These are phyloP conservation scores for Helarctos malayanus DNA, from an alignment of 2,797 vertebrate species.

Conservation along the genomic window DNA sequence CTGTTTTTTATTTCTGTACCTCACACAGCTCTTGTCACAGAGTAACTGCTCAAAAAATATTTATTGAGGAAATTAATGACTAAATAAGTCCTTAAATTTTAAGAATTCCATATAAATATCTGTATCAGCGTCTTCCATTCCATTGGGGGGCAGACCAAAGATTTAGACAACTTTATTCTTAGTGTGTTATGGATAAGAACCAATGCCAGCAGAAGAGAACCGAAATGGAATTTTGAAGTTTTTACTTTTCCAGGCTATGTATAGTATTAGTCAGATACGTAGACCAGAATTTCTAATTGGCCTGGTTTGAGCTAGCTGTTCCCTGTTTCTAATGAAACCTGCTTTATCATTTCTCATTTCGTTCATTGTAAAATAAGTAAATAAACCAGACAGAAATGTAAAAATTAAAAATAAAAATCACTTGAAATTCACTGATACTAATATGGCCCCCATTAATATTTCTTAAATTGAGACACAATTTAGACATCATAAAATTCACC, in stretches of 20 bases:
- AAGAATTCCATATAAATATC: background rate
- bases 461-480: background rate
- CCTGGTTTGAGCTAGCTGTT: background rate
- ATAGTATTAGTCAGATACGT: background rate
- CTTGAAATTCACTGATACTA: background rate
- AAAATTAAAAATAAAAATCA: background rate
- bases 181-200: background rate
- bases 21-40: background rate
- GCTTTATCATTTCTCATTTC: background rate
- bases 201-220: background rate
- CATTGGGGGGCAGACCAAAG: background rate
- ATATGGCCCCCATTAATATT: background rate
- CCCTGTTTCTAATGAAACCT: background rate
- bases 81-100: background rate
- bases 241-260: background rate
- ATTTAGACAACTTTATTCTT: background rate
- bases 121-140: background rate
- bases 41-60: background rate
- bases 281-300: background rate
- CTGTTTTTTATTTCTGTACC: background rate
- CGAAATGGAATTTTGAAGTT: background rate
- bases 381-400: background rate
- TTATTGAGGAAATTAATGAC: conserved; percentile 1
- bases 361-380: background rate
- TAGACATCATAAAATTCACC: background rate